These are phyloP conservation scores for Drosophila subsilvestris DNA, from an alignment of 2,888 invertebrate genomes.

Conservation along the genomic window DNA sequence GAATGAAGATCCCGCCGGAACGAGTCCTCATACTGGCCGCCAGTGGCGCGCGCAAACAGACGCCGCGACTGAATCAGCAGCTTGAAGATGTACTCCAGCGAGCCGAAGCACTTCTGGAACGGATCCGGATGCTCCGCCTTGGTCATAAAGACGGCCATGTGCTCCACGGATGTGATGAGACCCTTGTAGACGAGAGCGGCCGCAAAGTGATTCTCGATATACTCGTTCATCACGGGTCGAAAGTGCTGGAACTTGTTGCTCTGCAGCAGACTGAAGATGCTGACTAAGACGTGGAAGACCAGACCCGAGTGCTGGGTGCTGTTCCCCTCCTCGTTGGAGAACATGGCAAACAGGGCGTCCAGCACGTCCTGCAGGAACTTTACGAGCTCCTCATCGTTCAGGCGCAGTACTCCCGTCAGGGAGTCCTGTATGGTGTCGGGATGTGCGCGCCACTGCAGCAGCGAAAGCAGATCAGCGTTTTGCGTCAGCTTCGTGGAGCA, in stretches of 20 bases:
- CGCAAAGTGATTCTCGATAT: conserved; percentile 97
- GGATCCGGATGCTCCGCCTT: conserved; percentile 95
- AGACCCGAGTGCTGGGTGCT: conserved; percentile 94
- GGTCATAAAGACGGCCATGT: conserved; percentile 94
- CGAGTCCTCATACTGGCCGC: conserved; percentile 94
- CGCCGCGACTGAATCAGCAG: conserved; percentile 95
- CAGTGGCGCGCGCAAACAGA: conserved; percentile 93
- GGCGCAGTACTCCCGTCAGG: conserved; percentile 90
- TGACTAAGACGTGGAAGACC: conserved; percentile 96
- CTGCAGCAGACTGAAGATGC: conserved; percentile 95
- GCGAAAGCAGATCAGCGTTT: conserved; percentile 94
- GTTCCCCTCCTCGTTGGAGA: conserved; percentile 96
- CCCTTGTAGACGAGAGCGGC: conserved; percentile 97
- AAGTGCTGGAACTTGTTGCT: conserved; percentile 97
- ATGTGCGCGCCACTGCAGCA: conserved; percentile 96
- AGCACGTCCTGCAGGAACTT: conserved; percentile 97
- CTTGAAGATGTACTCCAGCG: conserved; percentile 96
- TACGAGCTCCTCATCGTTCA: conserved; percentile 96
- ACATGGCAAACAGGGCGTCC: conserved; percentile 96
- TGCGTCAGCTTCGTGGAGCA: conserved; percentile 99
- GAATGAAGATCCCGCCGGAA: conserved; percentile 92
- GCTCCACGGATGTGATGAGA: conserved; percentile 93
- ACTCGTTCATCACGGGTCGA: conserved; percentile 96
- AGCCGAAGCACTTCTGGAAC: conserved; percentile 94
- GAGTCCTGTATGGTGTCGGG: conserved; percentile 95